phyloP scores from a whole-genome alignment of 2,113 vertebrate genomes.

The Stegastes partitus region DNA sequence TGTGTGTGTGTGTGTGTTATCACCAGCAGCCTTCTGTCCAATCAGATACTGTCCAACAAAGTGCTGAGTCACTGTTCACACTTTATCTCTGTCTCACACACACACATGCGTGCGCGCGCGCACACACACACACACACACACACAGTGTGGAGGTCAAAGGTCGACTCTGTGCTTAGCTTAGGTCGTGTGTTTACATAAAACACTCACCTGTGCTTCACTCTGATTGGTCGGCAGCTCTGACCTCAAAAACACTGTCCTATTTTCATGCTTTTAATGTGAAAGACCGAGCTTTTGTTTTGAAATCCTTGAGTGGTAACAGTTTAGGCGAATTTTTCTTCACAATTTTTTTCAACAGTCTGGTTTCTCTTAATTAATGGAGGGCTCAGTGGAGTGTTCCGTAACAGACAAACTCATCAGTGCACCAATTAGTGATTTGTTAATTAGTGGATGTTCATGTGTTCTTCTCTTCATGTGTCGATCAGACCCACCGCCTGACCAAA shows the following conservation, averaged over 20 bases:
- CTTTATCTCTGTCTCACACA: background rate
- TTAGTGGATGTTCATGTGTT: background rate
- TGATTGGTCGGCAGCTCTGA: constrained; percentile 1
- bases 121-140: constrained; percentile 29
- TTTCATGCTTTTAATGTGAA: too few relatives aligned
- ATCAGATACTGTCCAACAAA: constrained; percentile 38
- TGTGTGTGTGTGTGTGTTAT: background rate
- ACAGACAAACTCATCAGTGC: too few relatives aligned
- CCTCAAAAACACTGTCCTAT: background rate
- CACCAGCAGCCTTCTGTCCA: too few relatives aligned
- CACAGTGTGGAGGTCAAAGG: constrained; percentile 18
- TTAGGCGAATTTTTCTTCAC: too few relatives aligned
- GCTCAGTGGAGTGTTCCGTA: too few relatives aligned
- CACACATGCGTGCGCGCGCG: constrained; percentile 34
- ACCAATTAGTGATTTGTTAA: too few relatives aligned
- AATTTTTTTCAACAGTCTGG: too few relatives aligned
- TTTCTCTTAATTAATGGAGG: too few relatives aligned
- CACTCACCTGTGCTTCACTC: constrained; percentile 1
- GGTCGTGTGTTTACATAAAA: background rate
- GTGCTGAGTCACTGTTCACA: constrained; percentile 43
- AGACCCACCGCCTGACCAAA: constrained; percentile 91
- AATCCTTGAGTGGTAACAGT: too few relatives aligned
- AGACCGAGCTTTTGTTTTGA: too few relatives aligned
- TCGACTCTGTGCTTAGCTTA: too few relatives aligned
- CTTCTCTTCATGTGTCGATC: too few relatives aligned